Evolutionary conservation across 1,140 invertebrate genomes (phyloP).

Genomic region (Matsumurasca onukii): DNA sequence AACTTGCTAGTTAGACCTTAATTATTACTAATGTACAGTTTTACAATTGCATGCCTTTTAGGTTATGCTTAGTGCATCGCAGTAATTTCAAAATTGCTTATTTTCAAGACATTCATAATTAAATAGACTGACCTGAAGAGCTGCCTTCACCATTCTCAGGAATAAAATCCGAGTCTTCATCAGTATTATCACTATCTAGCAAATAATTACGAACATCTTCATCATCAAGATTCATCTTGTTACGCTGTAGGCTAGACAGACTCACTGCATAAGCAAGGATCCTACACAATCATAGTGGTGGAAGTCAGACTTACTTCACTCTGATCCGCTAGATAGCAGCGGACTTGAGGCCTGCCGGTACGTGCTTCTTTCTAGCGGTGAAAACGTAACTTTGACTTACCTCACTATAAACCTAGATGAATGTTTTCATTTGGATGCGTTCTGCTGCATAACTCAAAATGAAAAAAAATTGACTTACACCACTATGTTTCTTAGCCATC

Average conservation of each 20-base stretch:
- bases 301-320: constrained; percentile 33
- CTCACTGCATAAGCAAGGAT: neutral
- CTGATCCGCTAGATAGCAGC: constrained; percentile 13
- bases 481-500: too few relatives aligned
- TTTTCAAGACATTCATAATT: neutral
- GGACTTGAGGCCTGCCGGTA: neutral
- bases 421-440: constrained; percentile 3
- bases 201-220: neutral
- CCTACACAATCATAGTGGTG: constrained; percentile 18
- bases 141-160: neutral
- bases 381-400: constrained; percentile 7
- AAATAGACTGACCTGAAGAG: neutral
- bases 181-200: neutral
- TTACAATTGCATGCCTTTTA: neutral
- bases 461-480: neutral
- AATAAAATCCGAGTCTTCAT: neutral
- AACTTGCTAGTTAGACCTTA: neutral
- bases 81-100: neutral
- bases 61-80: neutral
- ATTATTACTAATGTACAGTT: neutral
- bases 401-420: neutral
- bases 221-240: neutral
- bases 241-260: too few relatives aligned
- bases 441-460: neutral
- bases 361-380: neutral